These are phyloP conservation scores for Spodoptera picta DNA, from an alignment of 2,888 invertebrate species.

Conservation along the genomic window DNA sequence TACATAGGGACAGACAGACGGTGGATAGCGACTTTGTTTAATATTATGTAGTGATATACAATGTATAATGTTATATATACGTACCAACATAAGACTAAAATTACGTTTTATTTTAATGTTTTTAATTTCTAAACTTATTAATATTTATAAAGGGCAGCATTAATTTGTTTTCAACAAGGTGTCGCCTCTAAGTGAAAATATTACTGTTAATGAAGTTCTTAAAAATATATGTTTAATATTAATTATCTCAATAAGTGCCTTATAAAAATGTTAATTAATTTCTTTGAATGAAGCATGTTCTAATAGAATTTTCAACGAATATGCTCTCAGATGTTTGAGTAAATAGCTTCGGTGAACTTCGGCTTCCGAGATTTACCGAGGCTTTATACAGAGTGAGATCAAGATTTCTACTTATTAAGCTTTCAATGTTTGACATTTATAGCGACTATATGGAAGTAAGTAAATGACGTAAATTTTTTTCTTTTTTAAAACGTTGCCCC, in stretches of 20 bases:
- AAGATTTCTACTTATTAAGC: not conserved
- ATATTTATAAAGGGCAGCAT: not conserved
- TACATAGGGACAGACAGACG: too few relatives aligned
- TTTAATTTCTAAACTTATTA: not conserved
- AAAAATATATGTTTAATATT: conserved; percentile 20
- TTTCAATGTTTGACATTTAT: too few relatives aligned
- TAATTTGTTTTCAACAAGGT: conserved; percentile 5
- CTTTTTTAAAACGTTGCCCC: too few relatives aligned
- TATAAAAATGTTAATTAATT: conserved; percentile 24
- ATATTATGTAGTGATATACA: too few relatives aligned
- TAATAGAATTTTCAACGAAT: not conserved
- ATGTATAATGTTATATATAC: too few relatives aligned
- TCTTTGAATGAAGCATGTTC: conserved; percentile 11
- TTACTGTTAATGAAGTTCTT: not conserved
- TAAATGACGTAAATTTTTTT: too few relatives aligned
- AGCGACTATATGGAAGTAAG: too few relatives aligned
- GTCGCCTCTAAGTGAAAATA: not conserved
- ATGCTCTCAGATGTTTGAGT: not conserved
- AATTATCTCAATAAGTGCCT: conserved; percentile 17
- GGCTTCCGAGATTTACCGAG: conserved; percentile 1
- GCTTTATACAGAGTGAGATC: not conserved
- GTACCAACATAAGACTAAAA: too few relatives aligned
- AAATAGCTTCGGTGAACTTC: conserved; percentile 5
- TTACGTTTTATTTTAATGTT: not conserved
- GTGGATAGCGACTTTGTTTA: too few relatives aligned